These are phyloP conservation scores for Eubucco bourcierii DNA, from an alignment of 2,113 vertebrate genomes.

Conservation along the genomic window DNA sequence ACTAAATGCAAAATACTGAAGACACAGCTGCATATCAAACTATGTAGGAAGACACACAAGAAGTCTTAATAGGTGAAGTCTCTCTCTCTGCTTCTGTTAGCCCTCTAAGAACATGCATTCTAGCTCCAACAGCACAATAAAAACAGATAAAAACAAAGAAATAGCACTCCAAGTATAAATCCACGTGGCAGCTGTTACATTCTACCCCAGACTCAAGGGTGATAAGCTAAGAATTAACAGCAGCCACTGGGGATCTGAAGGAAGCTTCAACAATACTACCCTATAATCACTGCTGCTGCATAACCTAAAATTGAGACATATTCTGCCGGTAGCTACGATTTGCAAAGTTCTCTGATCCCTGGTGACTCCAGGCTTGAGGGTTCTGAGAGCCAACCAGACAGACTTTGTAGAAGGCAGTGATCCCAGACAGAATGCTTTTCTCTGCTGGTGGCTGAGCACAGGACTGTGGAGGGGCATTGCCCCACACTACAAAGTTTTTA, in stretches of 20 bases:
- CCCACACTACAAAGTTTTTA: neutral
- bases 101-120: neutral
- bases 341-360: neutral
- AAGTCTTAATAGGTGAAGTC: neutral
- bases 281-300: neutral
- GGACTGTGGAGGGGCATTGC: neutral
- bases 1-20: neutral
- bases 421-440: neutral
- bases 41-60: neutral
- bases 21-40: neutral
- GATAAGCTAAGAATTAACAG: neutral
- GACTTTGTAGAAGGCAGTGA: neutral
- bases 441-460: neutral
- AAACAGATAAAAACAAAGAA: neutral
- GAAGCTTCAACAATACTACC: neutral
- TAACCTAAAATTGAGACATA: neutral
- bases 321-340: neutral
- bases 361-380: neutral
- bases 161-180: neutral
- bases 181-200: neutral
- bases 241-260: neutral
- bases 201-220: neutral
- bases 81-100: neutral
- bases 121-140: neutral
- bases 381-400: neutral